A percentile compares a stretch with the other conserved stretches of the same genome.
Evolutionary conservation across 2,113 vertebrate genomes (phyloP).

Genomic region (Rhegmatorhina hoffmannsi): DNA sequence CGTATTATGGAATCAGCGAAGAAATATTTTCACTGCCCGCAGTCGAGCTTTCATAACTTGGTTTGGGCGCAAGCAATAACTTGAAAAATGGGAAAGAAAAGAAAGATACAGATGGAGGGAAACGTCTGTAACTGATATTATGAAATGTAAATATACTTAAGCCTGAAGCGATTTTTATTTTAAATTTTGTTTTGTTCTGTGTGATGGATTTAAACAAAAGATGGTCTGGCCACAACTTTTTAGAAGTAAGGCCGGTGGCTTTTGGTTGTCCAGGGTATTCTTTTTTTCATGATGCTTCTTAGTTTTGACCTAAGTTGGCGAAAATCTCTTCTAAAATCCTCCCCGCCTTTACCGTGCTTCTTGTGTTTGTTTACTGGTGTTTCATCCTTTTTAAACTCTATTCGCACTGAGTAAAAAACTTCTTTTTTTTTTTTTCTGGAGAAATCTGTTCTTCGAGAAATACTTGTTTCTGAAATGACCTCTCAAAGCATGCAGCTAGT

Average conservation of each 20-base stretch:
- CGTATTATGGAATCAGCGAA: not conserved
- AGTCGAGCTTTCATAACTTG: constrained; percentile 19
- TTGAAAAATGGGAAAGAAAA: not conserved
- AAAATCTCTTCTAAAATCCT: not conserved
- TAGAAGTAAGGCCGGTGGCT: not conserved
- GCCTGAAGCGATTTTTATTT: not conserved
- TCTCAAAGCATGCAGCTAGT: not conserved
- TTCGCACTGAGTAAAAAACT: not conserved
- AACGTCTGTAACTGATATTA: not conserved
- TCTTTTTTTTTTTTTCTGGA: not conserved
- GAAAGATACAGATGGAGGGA: accelerated
- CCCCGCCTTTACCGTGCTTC: not conserved
- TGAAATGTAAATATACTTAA: constrained; percentile 24
- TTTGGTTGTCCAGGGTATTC: not conserved
- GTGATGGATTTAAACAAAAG: not conserved
- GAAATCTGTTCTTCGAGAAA: constrained; percentile 3
- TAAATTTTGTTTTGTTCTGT: not conserved
- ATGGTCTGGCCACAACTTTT: constrained; percentile 8
- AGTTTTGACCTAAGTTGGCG: not conserved
- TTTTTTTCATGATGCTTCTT: constrained; percentile 3
- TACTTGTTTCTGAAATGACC: not conserved
- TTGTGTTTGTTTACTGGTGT: not conserved
- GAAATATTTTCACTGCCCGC: constrained; percentile 18
- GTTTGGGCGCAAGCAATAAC: not conserved
- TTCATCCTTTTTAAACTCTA: not conserved